Evolutionary conservation across 2,113 vertebrate genomes (phyloP).

Genomic region (Perca schrenkii): DNA sequence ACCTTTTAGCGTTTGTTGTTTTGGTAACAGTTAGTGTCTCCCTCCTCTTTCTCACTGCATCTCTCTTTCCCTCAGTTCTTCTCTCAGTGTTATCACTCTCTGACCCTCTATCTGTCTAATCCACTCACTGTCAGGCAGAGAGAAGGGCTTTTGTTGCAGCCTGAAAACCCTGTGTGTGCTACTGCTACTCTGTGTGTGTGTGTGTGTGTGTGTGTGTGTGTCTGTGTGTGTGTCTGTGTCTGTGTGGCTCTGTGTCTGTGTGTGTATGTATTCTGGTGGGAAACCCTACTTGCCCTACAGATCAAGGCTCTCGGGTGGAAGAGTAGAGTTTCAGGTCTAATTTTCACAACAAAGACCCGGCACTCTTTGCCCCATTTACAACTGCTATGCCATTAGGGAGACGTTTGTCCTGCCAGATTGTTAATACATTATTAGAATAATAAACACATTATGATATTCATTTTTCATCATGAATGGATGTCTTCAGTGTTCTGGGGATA

Average conservation of each 20-base stretch:
- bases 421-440: conserved; percentile 42
- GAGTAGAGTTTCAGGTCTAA: conserved; percentile 67
- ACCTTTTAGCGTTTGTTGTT: conserved; percentile 42
- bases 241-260: background rate
- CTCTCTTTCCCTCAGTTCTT: conserved; percentile 9
- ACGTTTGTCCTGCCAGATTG: conserved; percentile 5
- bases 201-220: background rate
- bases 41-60: conserved; percentile 7
- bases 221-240: conserved; percentile 13
- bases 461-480: conserved; percentile 44
- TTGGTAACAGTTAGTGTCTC: conserved; percentile 24
- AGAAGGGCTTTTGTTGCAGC: conserved; percentile 73
- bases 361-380: conserved; percentile 36
- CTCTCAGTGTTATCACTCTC: conserved; percentile 46
- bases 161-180: conserved; percentile 63
- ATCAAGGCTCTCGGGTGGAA: conserved; percentile 68
- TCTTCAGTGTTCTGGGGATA: conserved; percentile 27
- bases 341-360: conserved; percentile 28
- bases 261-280: conserved; percentile 64
- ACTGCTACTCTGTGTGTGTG: no score
- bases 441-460: conserved; percentile 34
- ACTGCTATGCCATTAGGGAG: conserved; percentile 23
- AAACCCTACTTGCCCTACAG: conserved; percentile 47
- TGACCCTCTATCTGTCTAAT: conserved; percentile 41
- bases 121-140: conserved; percentile 51